Evolutionary conservation across 2,888 invertebrate genomes (phyloP).

Genomic region (Salticus scenicus): DNA sequence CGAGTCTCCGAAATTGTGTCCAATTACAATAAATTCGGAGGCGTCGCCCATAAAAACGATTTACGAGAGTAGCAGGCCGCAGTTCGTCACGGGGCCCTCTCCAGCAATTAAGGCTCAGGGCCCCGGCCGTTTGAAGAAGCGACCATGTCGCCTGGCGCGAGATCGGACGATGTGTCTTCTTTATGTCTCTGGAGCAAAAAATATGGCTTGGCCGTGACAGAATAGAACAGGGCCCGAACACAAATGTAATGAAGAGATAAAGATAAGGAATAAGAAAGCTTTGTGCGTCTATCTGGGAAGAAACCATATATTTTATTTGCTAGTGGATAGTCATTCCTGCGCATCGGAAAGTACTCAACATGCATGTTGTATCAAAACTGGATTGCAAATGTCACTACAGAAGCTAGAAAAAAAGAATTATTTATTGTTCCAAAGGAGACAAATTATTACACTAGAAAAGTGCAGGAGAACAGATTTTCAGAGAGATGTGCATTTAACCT

Average conservation of each 20-base stretch:
- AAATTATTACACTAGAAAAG: no score
- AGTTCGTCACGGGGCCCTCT: slow-evolving; percentile 28
- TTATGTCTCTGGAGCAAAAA: slow-evolving; percentile 60
- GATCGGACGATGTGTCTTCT: slow-evolving; percentile 63
- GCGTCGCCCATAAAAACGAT: slow-evolving; percentile 68
- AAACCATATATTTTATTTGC: no score
- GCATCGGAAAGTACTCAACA: no score
- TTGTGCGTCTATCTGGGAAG: no score
- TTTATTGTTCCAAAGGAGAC: no score
- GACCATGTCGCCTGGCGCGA: slow-evolving; percentile 60
- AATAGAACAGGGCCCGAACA: slow-evolving; percentile 22
- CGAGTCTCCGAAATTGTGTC: slow-evolving; percentile 65
- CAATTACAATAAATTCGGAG: slow-evolving; percentile 70
- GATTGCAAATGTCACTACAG: no score
- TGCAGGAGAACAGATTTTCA: no score
- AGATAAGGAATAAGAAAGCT: no score
- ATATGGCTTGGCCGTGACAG: slow-evolving; percentile 54
- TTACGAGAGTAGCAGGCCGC: slow-evolving; percentile 47
- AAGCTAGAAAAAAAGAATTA: no score
- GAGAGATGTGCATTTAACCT: no score
- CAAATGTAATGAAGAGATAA: slow-evolving; percentile 25
- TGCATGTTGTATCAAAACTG: no score
- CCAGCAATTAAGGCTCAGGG: slow-evolving; percentile 65
- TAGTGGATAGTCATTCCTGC: no score
- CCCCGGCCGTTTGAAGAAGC: slow-evolving; percentile 65